phyloP scores from a whole-genome alignment of 1,140 invertebrate genomes.

The Ostrea edulis region DNA sequence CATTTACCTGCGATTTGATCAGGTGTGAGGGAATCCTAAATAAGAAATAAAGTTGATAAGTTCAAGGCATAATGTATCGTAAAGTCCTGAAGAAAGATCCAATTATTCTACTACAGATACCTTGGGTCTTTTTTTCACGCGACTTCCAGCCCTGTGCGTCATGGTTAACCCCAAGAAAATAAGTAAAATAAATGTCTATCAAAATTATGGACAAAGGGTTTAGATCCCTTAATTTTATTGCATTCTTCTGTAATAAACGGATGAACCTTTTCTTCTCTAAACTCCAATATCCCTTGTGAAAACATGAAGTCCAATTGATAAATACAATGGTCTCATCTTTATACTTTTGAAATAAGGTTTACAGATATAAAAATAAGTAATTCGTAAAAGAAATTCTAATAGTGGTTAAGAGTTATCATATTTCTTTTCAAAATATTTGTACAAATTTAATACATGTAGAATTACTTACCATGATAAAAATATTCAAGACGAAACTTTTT shows the following conservation, averaged over 20 bases:
- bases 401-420: neutral
- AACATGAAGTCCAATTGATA: neutral
- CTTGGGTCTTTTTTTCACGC: slow-evolving; percentile 3
- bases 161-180: neutral
- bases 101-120: neutral
- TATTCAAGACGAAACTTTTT: neutral
- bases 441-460: neutral
- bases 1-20: slow-evolving; percentile 34
- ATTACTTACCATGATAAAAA: slow-evolving; percentile 14
- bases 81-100: neutral
- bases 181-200: neutral
- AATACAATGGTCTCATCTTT: slow-evolving; percentile 8
- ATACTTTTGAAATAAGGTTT: neutral
- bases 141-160: neutral
- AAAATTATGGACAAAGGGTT: neutral
- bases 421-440: slow-evolving; percentile 11
- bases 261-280: neutral
- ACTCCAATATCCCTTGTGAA: slow-evolving; percentile 10
- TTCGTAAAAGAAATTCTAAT: neutral
- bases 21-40: slow-evolving; percentile 21
- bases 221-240: neutral
- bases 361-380: neutral
- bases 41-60: neutral
- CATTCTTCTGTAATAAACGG: neutral
- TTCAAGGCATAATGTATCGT: neutral